Conservation (phyloP, 2,113 vertebrate species). For the Pantherophis guttatus region DNA sequence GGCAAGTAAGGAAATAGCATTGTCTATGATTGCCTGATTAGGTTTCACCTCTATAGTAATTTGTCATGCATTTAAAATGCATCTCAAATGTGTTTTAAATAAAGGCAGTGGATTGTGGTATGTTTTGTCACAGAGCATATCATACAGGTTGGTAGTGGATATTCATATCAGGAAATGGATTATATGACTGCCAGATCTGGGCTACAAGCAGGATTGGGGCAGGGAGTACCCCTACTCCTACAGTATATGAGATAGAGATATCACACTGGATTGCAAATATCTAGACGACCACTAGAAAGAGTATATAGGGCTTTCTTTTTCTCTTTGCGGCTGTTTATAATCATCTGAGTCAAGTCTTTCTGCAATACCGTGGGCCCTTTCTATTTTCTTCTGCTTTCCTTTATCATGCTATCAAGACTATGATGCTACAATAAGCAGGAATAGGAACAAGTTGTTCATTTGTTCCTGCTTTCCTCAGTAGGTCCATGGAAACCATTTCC, state of each 20-base stretch:
- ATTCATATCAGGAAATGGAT: not conserved
- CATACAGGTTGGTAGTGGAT: not conserved
- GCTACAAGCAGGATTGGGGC: not conserved
- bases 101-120: not conserved
- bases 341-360: not conserved
- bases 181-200: not conserved
- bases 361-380: not conserved
- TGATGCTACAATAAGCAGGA: not conserved
- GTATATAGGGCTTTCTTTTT: not conserved
- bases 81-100: not conserved
- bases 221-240: not conserved
- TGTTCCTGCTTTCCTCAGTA: not conserved
- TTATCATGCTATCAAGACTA: not conserved
- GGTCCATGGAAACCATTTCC: not conserved
- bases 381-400: not conserved
- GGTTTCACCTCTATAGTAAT: not conserved
- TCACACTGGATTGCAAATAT: not conserved
- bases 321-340: not conserved
- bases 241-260: not conserved
- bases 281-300: not conserved
- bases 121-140: not conserved
- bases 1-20: not conserved
- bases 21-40: conserved; percentile 6
- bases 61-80: not conserved
- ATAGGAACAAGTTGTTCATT: not conserved